Conservation (phyloP, 1,140 invertebrate species). For the Anadara kagoshimensis region DNA sequence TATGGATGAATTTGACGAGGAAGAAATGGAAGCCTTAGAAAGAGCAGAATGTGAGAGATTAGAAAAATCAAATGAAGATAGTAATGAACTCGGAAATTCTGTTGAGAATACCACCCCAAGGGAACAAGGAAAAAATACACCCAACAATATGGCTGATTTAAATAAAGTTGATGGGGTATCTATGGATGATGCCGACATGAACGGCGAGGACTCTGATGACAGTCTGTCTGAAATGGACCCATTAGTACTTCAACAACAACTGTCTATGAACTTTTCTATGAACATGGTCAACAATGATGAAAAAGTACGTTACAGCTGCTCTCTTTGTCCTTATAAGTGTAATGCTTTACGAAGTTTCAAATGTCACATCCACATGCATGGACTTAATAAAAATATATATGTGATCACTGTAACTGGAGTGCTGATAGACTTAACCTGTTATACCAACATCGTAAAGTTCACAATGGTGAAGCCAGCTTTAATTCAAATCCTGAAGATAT, state of each 20-base stretch:
- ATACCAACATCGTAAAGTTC: conserved; percentile 65
- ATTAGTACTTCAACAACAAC: conserved; percentile 31
- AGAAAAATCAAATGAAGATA: not conserved
- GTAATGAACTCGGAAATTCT: too few species aligned
- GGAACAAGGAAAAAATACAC: conserved; percentile 5
- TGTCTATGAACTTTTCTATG: conserved; percentile 32
- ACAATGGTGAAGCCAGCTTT: conserved; percentile 52
- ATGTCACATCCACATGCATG: conserved; percentile 64
- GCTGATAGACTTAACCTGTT: conserved; percentile 61
- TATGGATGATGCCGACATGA: not conserved
- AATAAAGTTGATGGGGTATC: conserved; percentile 25
- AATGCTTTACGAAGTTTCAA: conserved; percentile 57
- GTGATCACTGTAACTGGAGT: conserved; percentile 70
- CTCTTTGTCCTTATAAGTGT: conserved; percentile 62
- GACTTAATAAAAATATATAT: conserved; percentile 59
- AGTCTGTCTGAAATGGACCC: conserved; percentile 45
- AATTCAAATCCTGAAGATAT: conserved; percentile 56
- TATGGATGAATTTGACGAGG: conserved; percentile 34
- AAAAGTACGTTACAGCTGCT: conserved; percentile 52
- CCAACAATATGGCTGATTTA: too few species aligned
- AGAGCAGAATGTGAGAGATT: conserved; percentile 28
- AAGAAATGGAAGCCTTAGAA: conserved; percentile 39
- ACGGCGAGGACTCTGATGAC: conserved; percentile 38
- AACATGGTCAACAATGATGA: conserved; percentile 30
- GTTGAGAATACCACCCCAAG: not conserved